Evolutionary conservation across 2,797 vertebrate genomes (phyloP).

Genomic region (Enteromius trimaculatus): DNA sequence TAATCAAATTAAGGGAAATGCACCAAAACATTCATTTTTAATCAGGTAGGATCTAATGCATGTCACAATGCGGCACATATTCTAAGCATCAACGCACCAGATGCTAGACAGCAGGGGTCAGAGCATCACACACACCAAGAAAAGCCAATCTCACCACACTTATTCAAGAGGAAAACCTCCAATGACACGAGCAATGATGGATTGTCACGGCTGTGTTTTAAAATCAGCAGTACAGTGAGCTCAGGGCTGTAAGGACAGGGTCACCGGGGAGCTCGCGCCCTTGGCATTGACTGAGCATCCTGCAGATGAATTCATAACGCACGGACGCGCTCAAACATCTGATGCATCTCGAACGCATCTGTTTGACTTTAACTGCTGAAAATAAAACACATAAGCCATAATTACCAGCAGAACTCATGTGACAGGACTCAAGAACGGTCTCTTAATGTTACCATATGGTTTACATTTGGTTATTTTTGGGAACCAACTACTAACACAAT

Average conservation of each 20-base stretch:
- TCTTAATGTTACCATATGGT: background rate
- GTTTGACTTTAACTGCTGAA: background rate
- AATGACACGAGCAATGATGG: background rate
- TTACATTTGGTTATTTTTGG: background rate
- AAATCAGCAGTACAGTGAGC: conserved; percentile 8
- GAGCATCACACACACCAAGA: conserved; percentile 11
- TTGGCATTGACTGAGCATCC: conserved; percentile 43
- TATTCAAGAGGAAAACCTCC: conserved; percentile 12
- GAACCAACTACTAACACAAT: background rate
- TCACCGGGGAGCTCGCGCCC: conserved; percentile 29
- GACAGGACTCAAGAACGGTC: background rate
- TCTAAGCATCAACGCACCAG: conserved; percentile 28
- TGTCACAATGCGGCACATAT: conserved; percentile 32
- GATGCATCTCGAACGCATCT: conserved; percentile 4
- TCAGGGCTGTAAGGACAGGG: conserved; percentile 15
- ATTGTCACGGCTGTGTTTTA: background rate
- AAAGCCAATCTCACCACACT: background rate
- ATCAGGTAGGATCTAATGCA: conserved; percentile 4
- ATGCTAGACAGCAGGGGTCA: conserved; percentile 44
- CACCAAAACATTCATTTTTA: background rate
- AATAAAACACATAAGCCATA: background rate
- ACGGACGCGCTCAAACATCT: conserved; percentile 5
- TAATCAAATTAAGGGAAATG: conserved; percentile 6
- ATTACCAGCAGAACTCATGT: background rate
- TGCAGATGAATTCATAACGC: conserved; percentile 8